phyloP scores from a whole-genome alignment of 2,888 invertebrate genomes.

The Lamellibrachia columna region DNA sequence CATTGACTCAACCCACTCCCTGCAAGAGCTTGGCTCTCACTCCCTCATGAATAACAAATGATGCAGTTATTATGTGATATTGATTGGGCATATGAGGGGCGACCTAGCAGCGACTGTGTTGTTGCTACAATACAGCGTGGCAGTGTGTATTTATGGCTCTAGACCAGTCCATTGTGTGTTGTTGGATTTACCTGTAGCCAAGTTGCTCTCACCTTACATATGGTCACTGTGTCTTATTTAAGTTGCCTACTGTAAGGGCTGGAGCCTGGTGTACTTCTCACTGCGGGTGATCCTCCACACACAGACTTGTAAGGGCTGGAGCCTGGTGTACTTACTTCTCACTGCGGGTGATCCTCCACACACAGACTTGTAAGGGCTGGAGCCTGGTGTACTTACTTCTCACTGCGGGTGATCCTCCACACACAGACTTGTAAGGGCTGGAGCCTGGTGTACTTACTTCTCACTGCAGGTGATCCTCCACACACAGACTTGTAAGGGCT shows the following conservation, averaged over 20 bases:
- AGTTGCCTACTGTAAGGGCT: not conserved
- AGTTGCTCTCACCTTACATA: not conserved
- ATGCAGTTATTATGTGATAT: not conserved
- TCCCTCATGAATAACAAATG: not conserved
- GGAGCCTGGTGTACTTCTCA: not conserved
- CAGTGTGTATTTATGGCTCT: not conserved
- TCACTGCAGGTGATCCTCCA: too few relatives aligned
- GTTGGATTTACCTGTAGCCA: not conserved
- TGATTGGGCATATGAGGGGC: not conserved
- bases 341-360: too few relatives aligned
- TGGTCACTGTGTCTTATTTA: not conserved
- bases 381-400: too few relatives aligned
- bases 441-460: too few relatives aligned
- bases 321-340: too few relatives aligned
- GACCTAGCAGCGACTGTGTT: not conserved
- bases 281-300: not conserved
- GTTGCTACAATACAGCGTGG: slow-evolving; percentile 11
- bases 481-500: not conserved
- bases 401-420: too few relatives aligned
- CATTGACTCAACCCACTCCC: not conserved
- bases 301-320: not conserved
- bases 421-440: too few relatives aligned
- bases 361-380: too few relatives aligned
- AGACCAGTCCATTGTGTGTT: not conserved
- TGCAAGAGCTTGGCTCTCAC: not conserved